Conservation (phyloP, 2,113 vertebrate species). For the Triplophysa siluroides region DNA sequence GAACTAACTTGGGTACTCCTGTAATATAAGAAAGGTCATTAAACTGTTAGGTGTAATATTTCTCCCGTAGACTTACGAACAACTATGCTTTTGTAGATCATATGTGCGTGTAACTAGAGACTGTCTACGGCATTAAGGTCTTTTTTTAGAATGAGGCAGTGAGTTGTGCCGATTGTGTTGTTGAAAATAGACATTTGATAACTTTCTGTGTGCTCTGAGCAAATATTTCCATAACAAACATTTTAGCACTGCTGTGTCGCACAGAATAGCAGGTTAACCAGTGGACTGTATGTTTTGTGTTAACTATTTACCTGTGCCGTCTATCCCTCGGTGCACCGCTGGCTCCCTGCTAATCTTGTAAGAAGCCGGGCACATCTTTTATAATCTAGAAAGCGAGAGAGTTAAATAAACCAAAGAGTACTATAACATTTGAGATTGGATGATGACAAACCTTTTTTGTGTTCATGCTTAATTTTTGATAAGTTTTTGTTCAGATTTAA, state of each 20-base stretch:
- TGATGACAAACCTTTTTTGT: too few relatives aligned
- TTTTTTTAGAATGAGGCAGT: constrained; percentile 12
- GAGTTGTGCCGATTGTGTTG: neutral
- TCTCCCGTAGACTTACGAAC: neutral
- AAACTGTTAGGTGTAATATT: constrained; percentile 13
- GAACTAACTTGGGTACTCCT: neutral
- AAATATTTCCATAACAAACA: constrained; percentile 24
- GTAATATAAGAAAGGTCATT: constrained; percentile 35
- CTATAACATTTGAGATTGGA: too few relatives aligned
- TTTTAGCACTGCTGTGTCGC: neutral
- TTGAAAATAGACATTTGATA: constrained; percentile 21
- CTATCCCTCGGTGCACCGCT: constrained; percentile 84
- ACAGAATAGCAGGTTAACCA: neutral
- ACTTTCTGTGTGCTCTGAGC: constrained; percentile 10
- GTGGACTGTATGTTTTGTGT: constrained; percentile 1
- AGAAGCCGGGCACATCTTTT: constrained; percentile 92
- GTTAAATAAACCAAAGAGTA: constrained; percentile 1
- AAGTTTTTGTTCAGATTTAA: too few relatives aligned
- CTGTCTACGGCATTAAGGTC: neutral
- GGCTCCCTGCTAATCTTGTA: constrained; percentile 87
- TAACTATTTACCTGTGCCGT: constrained; percentile 58
- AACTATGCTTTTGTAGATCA: constrained; percentile 8
- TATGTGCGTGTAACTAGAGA: constrained; percentile 11
- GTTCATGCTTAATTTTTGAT: too few relatives aligned
- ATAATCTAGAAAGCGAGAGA: constrained; percentile 76